These are phyloP conservation scores for Aplidium turbinatum DNA, from an alignment of 23 tunicate genomes.

Conservation along the genomic window DNA sequence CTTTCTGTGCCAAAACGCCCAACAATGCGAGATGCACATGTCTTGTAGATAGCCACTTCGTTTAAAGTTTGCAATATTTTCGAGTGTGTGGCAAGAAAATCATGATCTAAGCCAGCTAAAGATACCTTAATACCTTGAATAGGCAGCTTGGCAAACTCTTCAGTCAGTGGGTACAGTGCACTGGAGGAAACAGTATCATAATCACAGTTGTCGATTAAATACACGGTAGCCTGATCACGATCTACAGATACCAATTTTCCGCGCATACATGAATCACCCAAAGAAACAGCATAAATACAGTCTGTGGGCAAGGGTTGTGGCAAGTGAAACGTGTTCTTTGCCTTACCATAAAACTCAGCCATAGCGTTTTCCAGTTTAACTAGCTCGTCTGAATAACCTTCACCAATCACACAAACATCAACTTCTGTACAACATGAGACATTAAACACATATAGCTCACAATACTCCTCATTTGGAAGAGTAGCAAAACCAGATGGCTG, in stretches of 20 bases:
- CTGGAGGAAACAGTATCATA: conserved; percentile 24
- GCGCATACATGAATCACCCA: conserved; percentile 47
- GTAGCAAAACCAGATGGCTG: conserved; percentile 35
- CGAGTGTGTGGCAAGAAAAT: conserved; percentile 19
- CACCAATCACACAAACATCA: conserved; percentile 56
- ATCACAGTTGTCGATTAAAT: conserved; percentile 56
- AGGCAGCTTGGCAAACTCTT: conserved; percentile 47
- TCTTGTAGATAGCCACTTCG: conserved; percentile 19
- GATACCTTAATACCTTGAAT: conserved; percentile 43
- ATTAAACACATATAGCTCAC: conserved; percentile 42
- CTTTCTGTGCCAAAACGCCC: neutral
- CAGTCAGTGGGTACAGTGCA: conserved; percentile 13
- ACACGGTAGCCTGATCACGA: conserved; percentile 23
- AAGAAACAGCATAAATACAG: conserved; percentile 62
- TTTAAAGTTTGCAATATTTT: conserved; percentile 38
- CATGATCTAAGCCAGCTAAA: conserved; percentile 58
- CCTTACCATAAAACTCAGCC: conserved; percentile 33
- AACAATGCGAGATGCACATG: conserved; percentile 39
- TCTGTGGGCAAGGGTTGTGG: conserved; percentile 37
- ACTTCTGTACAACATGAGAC: conserved; percentile 61
- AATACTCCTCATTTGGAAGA: conserved; percentile 35
- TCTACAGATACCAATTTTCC: conserved; percentile 40
- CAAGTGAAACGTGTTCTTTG: neutral
- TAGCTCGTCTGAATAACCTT: conserved; percentile 50
- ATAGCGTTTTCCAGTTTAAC: conserved; percentile 44